A percentile compares a stretch with the other conserved stretches of the same genome.
Conservation (phyloP, 2,797 vertebrate genomes). For the Silurus lanzhouensis region DNA sequence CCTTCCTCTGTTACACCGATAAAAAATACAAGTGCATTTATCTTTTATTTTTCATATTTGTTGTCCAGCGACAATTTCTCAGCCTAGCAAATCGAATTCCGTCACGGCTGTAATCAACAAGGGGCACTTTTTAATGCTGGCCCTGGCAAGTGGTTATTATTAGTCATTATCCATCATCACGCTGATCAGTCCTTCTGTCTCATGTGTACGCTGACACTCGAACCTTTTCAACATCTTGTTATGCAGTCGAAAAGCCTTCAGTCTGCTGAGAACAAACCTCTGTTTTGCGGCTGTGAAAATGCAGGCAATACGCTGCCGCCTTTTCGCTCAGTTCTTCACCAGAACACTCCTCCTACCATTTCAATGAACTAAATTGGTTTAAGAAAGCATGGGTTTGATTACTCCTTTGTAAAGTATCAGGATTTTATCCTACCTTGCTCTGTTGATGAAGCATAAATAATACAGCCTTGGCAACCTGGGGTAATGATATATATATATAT, state of each 20-base stretch:
- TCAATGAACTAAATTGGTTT: background rate
- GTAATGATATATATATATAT: background rate
- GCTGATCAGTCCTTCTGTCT: constrained; percentile 27
- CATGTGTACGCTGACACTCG: constrained; percentile 13
- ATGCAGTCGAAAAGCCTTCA: background rate
- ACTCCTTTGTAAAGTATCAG: background rate
- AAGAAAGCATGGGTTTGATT: background rate
- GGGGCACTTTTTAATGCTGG: constrained; percentile 35
- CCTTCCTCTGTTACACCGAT: constrained; percentile 10
- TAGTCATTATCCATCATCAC: constrained; percentile 55
- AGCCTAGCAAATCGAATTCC: constrained; percentile 36
- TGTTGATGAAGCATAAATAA: background rate
- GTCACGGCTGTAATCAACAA: constrained; percentile 41
- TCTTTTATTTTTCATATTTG: background rate
- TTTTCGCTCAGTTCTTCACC: background rate
- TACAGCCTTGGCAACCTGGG: background rate
- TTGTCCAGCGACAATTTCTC: constrained; percentile 1
- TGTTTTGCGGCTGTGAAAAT: background rate
- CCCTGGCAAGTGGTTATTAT: constrained; percentile 46
- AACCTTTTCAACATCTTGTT: background rate
- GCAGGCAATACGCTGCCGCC: background rate
- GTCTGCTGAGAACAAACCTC: constrained; percentile 4
- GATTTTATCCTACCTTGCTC: background rate
- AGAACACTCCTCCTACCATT: background rate
- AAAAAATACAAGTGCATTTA: constrained; percentile 36